Conservation (phyloP, 2,797 vertebrate genomes). For the Gallirallus australis region DNA sequence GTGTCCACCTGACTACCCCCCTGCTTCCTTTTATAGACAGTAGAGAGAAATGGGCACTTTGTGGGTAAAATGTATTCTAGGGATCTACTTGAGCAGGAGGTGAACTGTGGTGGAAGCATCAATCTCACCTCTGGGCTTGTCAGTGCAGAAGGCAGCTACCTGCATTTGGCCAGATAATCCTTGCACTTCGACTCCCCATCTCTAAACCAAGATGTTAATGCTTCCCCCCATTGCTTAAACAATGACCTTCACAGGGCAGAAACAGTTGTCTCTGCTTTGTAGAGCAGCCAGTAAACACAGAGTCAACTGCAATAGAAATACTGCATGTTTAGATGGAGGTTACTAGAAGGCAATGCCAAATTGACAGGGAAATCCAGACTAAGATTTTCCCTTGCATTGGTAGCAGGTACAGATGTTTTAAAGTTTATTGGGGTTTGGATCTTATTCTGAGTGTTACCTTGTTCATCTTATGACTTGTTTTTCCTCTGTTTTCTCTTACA, state of each 20-base stretch:
- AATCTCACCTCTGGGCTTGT: neutral
- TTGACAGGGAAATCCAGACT: neutral
- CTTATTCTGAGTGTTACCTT: neutral
- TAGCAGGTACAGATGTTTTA: neutral
- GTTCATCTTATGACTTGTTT: neutral
- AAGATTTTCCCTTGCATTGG: neutral
- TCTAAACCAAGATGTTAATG: neutral
- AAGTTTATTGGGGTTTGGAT: neutral
- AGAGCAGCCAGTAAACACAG: neutral
- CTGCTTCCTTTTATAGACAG: neutral
- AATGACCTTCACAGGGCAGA: neutral
- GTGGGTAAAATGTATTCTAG: neutral
- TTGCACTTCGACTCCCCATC: neutral
- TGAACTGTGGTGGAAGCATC: neutral
- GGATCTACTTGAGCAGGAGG: neutral
- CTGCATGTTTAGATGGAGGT: neutral
- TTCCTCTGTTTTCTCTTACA: slow-evolving; percentile 4
- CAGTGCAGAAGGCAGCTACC: neutral
- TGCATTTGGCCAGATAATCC: neutral
- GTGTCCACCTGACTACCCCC: neutral
- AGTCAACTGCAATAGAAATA: neutral
- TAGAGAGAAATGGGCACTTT: neutral
- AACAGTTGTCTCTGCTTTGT: neutral
- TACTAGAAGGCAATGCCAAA: neutral
- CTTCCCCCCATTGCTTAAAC: neutral